A percentile compares a stretch with the other conserved stretches of the same genome.
Conservation (phyloP, 2,113 vertebrate species). For the Trichomycterus rosablanca region DNA sequence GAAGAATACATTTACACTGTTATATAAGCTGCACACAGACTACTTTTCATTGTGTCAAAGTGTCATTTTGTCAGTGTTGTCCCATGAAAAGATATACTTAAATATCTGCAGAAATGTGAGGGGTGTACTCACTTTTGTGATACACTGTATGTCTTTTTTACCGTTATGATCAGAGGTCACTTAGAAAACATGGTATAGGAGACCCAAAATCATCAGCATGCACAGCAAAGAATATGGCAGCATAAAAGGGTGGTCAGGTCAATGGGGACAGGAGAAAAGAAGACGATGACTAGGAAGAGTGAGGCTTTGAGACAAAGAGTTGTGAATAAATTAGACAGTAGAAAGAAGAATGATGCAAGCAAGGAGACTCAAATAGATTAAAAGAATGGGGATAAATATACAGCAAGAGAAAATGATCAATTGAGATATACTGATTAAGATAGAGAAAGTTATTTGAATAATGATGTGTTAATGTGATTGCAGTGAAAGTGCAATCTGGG, state of each 20-base stretch:
- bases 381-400: background rate
- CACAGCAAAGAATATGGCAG: constrained; percentile 8
- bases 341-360: background rate
- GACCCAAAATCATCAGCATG: constrained; percentile 29
- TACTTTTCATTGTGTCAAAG: background rate
- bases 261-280: background rate
- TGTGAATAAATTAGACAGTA: background rate
- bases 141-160: constrained; percentile 1
- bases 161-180: constrained; percentile 6
- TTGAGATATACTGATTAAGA: background rate
- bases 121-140: no score
- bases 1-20: constrained; percentile 10
- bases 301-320: background rate
- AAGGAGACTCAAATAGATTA: background rate
- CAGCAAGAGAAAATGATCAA: background rate
- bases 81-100: no score
- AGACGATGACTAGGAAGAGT: background rate
- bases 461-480: no score
- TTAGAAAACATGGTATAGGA: constrained; percentile 3
- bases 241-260: constrained; percentile 1
- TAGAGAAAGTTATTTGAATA: background rate
- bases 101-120: no score
- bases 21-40: constrained; percentile 1
- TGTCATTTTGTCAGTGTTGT: background rate
- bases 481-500: no score